Conservation (phyloP, 64 coral and sea anemone species). For the Porites lutea region DNA sequence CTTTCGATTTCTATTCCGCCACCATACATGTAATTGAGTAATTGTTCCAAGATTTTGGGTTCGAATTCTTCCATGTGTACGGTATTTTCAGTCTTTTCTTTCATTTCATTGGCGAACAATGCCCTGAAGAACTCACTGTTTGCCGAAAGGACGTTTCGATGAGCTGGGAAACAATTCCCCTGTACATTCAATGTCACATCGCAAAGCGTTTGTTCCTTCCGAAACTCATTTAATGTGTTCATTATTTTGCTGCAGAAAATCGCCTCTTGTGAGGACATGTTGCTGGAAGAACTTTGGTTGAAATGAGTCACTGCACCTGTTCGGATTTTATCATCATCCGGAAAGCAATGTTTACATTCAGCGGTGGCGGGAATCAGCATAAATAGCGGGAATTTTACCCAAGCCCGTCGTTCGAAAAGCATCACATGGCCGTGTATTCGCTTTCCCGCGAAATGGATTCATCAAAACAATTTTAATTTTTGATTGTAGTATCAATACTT, state of each 20-base stretch:
- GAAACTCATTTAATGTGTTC: slow-evolving; percentile 77
- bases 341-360: not conserved
- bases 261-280: slow-evolving; percentile 48
- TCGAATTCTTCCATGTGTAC: slow-evolving; percentile 78
- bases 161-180: slow-evolving; percentile 60
- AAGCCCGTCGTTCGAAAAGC: not conserved
- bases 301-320: not conserved
- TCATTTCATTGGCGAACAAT: slow-evolving; percentile 90
- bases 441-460: no score
- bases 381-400: not conserved
- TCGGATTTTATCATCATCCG: not conserved
- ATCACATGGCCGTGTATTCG: not conserved
- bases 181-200: slow-evolving; percentile 78
- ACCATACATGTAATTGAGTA: slow-evolving; percentile 84
- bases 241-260: slow-evolving; percentile 62
- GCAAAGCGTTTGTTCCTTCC: slow-evolving; percentile 84
- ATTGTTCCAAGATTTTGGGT: slow-evolving; percentile 67
- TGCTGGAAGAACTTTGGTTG: not conserved
- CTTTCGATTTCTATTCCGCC: slow-evolving; percentile 56
- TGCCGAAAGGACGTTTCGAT: slow-evolving; percentile 84
- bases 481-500: no score
- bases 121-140: slow-evolving; percentile 83
- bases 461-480: no score
- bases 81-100: slow-evolving; percentile 73
- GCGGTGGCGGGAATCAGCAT: not conserved